Evolutionary conservation across 2,797 vertebrate species (phyloP), one percentile per base, ranked within the genome.

Genomic region (Pachyuromys duprasi): DNA sequence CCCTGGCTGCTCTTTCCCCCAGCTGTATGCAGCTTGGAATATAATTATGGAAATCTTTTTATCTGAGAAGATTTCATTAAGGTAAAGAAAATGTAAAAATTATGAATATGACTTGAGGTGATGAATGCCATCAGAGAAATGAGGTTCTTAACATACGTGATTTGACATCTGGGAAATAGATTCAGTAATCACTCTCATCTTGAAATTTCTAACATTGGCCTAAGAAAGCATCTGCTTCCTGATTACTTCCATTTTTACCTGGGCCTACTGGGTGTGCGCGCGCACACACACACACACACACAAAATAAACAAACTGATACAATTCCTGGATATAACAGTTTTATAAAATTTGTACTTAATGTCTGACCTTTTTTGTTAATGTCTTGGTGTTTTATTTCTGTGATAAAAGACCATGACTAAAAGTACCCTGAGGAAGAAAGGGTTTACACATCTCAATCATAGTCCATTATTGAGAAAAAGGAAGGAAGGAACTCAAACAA

Each of bases 1-100:
- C 80, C 33, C 80, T 74, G 80, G 28, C 53, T 14, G 39, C 45
- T 60, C 82, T 26, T 91, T 89, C 49, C 33, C 76, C 94, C 72
- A 72, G 14, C 91, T 60, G 42, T 82, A 28, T 39, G 69, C 20
- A 97, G 96, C 33, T 69, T 93, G 39, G 76, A 92, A 83, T 89
- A 90, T 92, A 96, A 91, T 97, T 97, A 95, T 45, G 18, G 33
- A 94, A 57, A 83, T 63, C 70, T 69, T 95, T 65, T 78, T 36
- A 93, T 95, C 95, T 90, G 70, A 91, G 45, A 8, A 95, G 91
- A 92, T 97, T 97, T 98, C 95, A 96, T 97, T 96, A 96, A 94
- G 76, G 97, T 96, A 94, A 96, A 91, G 94, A 96, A 97, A 97
- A 97, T 93, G 82, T 95, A 95, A 95, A 96, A 97, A 96, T 96